These are phyloP conservation scores for Catharus bicknelli DNA, from an alignment of 2,113 vertebrate genomes.

Conservation along the genomic window DNA sequence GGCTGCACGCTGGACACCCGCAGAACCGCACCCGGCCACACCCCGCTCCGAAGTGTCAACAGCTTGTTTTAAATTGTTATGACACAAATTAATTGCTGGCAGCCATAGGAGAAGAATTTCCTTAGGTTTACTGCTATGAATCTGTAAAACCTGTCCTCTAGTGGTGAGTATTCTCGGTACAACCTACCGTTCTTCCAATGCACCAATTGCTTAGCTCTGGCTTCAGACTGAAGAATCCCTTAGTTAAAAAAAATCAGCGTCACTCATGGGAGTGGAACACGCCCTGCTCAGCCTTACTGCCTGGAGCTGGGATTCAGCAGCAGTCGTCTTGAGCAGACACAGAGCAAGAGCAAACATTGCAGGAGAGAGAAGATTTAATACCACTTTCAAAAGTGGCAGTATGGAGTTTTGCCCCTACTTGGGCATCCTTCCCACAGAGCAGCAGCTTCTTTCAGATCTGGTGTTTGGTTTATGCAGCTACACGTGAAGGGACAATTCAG, in stretches of 20 bases:
- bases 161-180: neutral
- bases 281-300: neutral
- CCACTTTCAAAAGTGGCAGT: neutral
- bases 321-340: neutral
- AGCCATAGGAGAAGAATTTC: neutral
- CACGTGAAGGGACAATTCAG: neutral
- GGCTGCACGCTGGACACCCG: neutral
- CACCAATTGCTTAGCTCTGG: neutral
- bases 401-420: neutral
- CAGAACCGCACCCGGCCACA: neutral
- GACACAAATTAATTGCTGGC: neutral
- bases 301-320: neutral
- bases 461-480: neutral
- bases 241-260: neutral
- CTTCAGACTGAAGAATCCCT: neutral
- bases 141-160: neutral
- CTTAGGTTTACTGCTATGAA: neutral
- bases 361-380: neutral
- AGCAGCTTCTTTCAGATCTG: neutral
- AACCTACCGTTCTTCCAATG: neutral
- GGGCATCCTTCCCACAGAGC: neutral
- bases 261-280: rapidly evolving
- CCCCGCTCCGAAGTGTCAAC: rapidly evolving
- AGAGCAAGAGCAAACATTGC: neutral
- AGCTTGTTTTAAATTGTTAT: rapidly evolving